These are phyloP conservation scores for Coendou prehensilis DNA, from an alignment of 2,797 vertebrate genomes.

Conservation along the genomic window DNA sequence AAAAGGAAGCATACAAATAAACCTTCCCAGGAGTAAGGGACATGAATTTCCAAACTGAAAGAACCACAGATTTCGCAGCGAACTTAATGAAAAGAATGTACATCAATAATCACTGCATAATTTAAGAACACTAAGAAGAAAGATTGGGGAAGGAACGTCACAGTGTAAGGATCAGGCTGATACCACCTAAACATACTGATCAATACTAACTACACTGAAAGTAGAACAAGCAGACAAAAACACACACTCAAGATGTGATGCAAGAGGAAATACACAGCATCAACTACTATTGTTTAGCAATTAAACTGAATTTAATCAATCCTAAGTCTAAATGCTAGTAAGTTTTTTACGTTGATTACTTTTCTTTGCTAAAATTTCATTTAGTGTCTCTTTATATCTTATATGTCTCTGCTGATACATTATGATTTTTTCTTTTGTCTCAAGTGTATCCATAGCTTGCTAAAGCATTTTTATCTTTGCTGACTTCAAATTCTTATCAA, in stretches of 20 bases:
- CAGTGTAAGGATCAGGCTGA: background rate
- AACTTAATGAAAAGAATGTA: background rate
- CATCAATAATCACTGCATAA: conserved; percentile 13
- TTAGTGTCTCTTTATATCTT: conserved; percentile 29
- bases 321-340: background rate
- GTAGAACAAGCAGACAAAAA: background rate
- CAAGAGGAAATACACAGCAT: background rate
- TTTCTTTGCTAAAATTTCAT: conserved; percentile 46
- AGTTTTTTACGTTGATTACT: background rate
- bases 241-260: background rate
- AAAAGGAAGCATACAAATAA: conserved; percentile 52
- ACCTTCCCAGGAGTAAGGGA: background rate
- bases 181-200: background rate
- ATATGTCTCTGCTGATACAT: conserved; percentile 31
- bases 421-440: conserved; percentile 32
- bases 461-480: background rate
- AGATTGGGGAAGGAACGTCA: background rate
- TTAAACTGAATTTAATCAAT: conserved; percentile 25
- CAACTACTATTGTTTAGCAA: background rate
- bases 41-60: conserved; percentile 58
- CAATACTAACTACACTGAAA: background rate
- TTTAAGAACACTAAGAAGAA: background rate
- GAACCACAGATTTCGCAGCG: background rate
- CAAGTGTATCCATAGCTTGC: background rate
- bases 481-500: conserved; percentile 7